A percentile compares a stretch with the other conserved stretches of the same genome.
Evolutionary conservation across 2,797 vertebrate genomes (phyloP).

Genomic region (Lepus townsendii): DNA sequence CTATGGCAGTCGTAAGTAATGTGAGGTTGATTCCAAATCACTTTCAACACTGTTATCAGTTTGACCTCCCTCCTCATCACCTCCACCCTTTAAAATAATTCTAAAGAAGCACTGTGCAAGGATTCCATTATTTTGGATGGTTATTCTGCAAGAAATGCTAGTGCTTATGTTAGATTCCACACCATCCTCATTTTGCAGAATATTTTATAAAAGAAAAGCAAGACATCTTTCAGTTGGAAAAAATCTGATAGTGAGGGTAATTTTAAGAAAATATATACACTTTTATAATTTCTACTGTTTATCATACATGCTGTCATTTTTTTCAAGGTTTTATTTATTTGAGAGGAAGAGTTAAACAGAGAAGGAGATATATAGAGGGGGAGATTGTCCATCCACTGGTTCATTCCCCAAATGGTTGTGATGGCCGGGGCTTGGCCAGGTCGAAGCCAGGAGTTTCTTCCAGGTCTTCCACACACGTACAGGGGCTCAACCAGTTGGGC

Average conservation of each 20-base stretch:
- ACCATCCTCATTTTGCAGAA: background rate
- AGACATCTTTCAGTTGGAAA: background rate
- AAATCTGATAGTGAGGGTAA: background rate
- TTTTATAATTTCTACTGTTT: background rate
- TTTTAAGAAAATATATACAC: background rate
- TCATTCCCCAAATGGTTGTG: too few relatives aligned
- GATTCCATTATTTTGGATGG: conserved; percentile 60
- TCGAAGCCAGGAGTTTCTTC: too few relatives aligned
- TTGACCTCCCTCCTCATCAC: conserved; percentile 66
- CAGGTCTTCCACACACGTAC: too few relatives aligned
- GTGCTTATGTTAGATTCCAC: background rate
- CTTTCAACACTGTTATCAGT: conserved; percentile 70
- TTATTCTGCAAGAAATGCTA: conserved; percentile 55
- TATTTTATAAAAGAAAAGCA: conserved; percentile 58
- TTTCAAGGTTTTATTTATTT: too few relatives aligned
- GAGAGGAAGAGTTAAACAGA: too few relatives aligned
- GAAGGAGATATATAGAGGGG: too few relatives aligned
- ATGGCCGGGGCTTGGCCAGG: too few relatives aligned
- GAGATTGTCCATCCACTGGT: too few relatives aligned
- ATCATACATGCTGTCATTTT: too few relatives aligned
- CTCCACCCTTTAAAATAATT: conserved; percentile 67
- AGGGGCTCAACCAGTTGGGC: too few relatives aligned
- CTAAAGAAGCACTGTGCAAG: conserved; percentile 50
- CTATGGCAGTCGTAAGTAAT: conserved; percentile 69
- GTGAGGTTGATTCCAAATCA: conserved; percentile 74